phyloP scores from a whole-genome alignment of 92 coral and sea anemone genomes.

The Epizoanthus illoricatus region DNA sequence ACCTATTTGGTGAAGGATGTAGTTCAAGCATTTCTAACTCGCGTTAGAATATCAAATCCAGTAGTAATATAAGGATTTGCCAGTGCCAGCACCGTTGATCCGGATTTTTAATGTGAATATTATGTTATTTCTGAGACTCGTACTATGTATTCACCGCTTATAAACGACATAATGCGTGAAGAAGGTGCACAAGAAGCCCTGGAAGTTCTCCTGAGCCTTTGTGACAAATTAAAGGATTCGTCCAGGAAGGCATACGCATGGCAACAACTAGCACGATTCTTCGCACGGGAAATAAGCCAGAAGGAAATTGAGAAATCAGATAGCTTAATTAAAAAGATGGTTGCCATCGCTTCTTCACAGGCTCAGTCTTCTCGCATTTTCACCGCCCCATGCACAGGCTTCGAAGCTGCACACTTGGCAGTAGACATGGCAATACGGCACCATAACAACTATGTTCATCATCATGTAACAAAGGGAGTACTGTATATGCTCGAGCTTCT shows the following conservation, averaged over 20 bases:
- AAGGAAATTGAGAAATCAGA: background rate
- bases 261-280: conserved; percentile 20
- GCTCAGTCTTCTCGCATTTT: background rate
- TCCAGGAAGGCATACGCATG: conserved; percentile 29
- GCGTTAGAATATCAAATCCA: conserved; percentile 23
- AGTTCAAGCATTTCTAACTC: conserved; percentile 26
- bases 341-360: background rate
- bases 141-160: conserved; percentile 32
- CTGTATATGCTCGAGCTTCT: conserved; percentile 27
- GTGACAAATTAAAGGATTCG: conserved; percentile 25
- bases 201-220: conserved; percentile 21
- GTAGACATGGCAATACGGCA: conserved; percentile 26
- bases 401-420: conserved; percentile 31
- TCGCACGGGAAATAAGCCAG: conserved; percentile 12
- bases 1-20: conserved; percentile 24
- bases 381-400: conserved; percentile 11
- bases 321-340: background rate
- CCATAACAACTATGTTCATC: conserved; percentile 23
- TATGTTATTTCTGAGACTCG: conserved; percentile 3
- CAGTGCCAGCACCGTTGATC: conserved; percentile 4
- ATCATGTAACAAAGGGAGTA: conserved; percentile 33
- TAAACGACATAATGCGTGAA: conserved; percentile 18
- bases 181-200: conserved; percentile 12
- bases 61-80: conserved; percentile 3
- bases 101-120: conserved; percentile 2